Conservation (phyloP, 2,113 vertebrate species). For the Trematocara marginatum region DNA sequence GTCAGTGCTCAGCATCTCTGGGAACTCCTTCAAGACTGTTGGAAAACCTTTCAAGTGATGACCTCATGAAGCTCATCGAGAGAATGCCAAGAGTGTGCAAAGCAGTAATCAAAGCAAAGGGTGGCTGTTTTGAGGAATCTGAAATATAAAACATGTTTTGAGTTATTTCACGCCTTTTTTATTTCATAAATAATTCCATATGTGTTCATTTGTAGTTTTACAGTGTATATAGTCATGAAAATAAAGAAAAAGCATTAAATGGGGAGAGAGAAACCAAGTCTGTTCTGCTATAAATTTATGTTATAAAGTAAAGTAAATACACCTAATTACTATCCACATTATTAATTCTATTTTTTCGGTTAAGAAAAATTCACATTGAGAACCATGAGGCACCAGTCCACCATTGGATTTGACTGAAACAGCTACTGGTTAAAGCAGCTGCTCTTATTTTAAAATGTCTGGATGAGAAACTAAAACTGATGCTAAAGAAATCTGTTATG, state of each 20-base stretch:
- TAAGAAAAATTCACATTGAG: not conserved
- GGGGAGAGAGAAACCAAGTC: not conserved
- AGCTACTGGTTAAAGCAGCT: not conserved
- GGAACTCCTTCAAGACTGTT: not conserved
- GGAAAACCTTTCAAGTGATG: not conserved
- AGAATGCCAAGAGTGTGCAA: not conserved
- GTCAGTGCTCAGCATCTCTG: not conserved
- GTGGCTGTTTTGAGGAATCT: no score
- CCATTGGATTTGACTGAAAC: not conserved
- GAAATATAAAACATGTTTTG: no score
- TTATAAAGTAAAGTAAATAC: not conserved
- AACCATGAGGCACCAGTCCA: not conserved
- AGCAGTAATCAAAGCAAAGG: not conserved
- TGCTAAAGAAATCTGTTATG: not conserved
- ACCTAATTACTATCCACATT: not conserved
- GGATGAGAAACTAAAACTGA: no score
- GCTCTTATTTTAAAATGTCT: no score
- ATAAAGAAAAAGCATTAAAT: no score
- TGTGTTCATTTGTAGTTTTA: not conserved
- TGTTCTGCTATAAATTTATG: not conserved
- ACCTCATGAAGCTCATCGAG: not conserved
- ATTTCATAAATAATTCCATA: not conserved
- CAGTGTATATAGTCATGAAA: no score
- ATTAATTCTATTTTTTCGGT: not conserved
- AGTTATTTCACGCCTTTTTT: not conserved